Evolutionary conservation across 2,888 invertebrate species (phyloP), one percentile per base, ranked within the genome.

Genomic region (Antheraea yamamai): DNA sequence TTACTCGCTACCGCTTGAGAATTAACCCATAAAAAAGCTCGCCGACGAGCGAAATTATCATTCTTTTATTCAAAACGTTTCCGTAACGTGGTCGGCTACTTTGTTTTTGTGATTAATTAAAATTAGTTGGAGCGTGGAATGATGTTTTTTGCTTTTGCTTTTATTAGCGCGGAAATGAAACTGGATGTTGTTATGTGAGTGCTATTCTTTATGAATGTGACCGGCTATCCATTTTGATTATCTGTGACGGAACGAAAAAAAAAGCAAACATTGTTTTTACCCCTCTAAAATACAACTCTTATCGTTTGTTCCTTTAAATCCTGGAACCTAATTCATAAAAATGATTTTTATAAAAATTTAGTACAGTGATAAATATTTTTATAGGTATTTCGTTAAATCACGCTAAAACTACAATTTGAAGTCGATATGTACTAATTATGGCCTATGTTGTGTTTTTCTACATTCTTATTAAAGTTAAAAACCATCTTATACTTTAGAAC

Each of bases 81-180:
- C 87, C 87, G 83, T 81, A 79, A 84, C 85, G 82, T 83, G 86
- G 82, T 82, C 78, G 78, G 84, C 85, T 85, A 90, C 89, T 90
- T 91, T 91, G 91, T 92, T 92, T 89, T 87, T 88, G 84, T 89
- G 89, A 92, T 91, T 92, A 92, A 92, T 92, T 92, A 92, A 92
- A 92, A 92, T 91, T 91, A 91, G 91, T 88, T 86, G 83, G 83
- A 84, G 76, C 84, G 82, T 83, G 82, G 81, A 85, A 84, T 80
- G 81, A 78, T 82, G 83, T 81, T 81, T 79, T 77, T 82, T 81
- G 82, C 85, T 77, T 78, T 79, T 79, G 74, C 77, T 82, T 85
- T 85, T 85, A 86, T 83, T 79, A 80, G 81, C 81, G 81, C 76
- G 74, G 79, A 77, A 82, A 82, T 81, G 81, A 80, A 83, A 78